phyloP scores from a whole-genome alignment of 1,140 invertebrate genomes.

The Tyrophagus putrescentiae region DNA sequence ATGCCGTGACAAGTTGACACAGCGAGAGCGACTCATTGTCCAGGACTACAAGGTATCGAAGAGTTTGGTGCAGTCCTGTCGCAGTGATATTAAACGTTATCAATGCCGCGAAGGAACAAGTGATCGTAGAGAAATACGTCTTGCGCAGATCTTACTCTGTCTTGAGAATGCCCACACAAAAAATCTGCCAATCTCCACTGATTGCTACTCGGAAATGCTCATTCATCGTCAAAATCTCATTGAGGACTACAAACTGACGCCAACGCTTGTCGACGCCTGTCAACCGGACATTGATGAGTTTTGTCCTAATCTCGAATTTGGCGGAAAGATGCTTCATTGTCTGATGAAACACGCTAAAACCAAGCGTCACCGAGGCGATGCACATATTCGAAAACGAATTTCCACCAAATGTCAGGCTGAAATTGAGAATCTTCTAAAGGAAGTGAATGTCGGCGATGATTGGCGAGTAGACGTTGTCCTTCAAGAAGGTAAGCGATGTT shows the following conservation, averaged over 20 bases:
- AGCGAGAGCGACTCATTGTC: slow-evolving; percentile 68
- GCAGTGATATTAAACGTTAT: slow-evolving; percentile 69
- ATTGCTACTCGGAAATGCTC: slow-evolving; percentile 63
- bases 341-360: slow-evolving; percentile 67
- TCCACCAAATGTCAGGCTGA: slow-evolving; percentile 12
- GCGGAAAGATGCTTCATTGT: slow-evolving; percentile 84
- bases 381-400: slow-evolving; percentile 36
- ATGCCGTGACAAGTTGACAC: slow-evolving; percentile 67
- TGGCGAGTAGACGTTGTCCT: slow-evolving; percentile 82
- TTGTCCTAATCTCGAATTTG: slow-evolving; percentile 43
- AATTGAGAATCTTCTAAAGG: slow-evolving; percentile 58
- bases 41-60: slow-evolving; percentile 80
- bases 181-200: slow-evolving; percentile 44
- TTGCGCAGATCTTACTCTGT: slow-evolving; percentile 82
- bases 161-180: slow-evolving; percentile 69
- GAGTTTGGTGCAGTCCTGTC: slow-evolving; percentile 70
- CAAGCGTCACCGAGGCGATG: slow-evolving; percentile 39
- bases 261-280: slow-evolving; percentile 77
- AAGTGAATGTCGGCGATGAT: slow-evolving; percentile 67
- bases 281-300: slow-evolving; percentile 55
- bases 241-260: slow-evolving; percentile 78
- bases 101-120: slow-evolving; percentile 49
- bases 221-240: slow-evolving; percentile 77
- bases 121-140: slow-evolving; percentile 59
- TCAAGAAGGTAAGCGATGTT: no score